These are phyloP conservation scores for Carassius gibelio DNA, from an alignment of 2,113 vertebrate species.

Conservation along the genomic window DNA sequence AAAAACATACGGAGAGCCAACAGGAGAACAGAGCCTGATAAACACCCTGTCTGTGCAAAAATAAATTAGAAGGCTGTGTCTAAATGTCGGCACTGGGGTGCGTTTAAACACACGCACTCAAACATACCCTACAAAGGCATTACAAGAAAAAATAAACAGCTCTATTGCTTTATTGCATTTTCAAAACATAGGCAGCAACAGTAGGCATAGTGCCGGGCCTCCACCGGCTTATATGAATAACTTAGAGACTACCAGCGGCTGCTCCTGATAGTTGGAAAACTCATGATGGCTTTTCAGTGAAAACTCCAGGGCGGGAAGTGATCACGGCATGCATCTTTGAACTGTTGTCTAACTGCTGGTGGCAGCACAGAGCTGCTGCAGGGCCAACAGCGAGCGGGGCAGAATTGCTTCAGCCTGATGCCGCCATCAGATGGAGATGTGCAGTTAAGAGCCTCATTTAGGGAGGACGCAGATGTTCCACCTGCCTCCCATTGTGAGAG, in stretches of 20 bases:
- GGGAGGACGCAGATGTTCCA: constrained; percentile 39
- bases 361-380: constrained; percentile 46
- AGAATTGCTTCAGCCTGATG: constrained; percentile 56
- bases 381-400: constrained; percentile 24
- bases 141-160: constrained; percentile 39
- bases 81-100: constrained; percentile 24
- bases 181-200: constrained; percentile 5
- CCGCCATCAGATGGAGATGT: constrained; percentile 54
- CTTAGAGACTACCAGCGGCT: constrained; percentile 42
- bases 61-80: constrained; percentile 54
- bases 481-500: constrained; percentile 38
- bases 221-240: constrained; percentile 55
- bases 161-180: constrained; percentile 34
- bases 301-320: constrained; percentile 42
- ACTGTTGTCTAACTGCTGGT: constrained; percentile 49
- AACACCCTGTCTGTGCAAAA: constrained; percentile 58
- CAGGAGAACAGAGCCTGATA: constrained; percentile 51
- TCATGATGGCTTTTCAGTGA: constrained; percentile 51
- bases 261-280: constrained; percentile 38
- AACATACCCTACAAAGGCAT: constrained; percentile 29
- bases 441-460: constrained; percentile 50
- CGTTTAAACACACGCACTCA: not conserved
- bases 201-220: constrained; percentile 37
- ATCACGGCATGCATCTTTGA: constrained; percentile 45
- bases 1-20: constrained; percentile 59